Percentiles rank a stretch among this genome's conserved stretches.
These are phyloP conservation scores for Collichthys lucidus DNA, from an alignment of 2,113 vertebrate genomes.

Conservation along the genomic window DNA sequence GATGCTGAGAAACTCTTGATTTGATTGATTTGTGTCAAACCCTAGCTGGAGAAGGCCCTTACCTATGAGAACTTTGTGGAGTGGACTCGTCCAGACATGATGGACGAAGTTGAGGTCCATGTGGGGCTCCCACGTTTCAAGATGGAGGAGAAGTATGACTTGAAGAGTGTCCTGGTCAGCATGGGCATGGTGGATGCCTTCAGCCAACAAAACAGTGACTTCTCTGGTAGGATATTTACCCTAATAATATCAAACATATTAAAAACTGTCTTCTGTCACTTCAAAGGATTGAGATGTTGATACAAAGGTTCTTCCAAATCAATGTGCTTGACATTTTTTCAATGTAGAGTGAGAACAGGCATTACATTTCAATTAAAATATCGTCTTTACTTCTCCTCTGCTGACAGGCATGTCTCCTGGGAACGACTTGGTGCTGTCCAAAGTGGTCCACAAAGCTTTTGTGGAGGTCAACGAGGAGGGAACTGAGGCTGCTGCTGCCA, in stretches of 20 bases:
- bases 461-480: conserved; percentile 93
- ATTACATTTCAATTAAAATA: background rate
- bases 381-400: background rate
- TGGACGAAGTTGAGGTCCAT: conserved; percentile 79
- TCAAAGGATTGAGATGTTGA: background rate
- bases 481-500: conserved; percentile 89
- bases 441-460: conserved; percentile 91
- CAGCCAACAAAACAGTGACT: conserved; percentile 73
- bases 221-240: conserved; percentile 76
- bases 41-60: conserved; percentile 85
- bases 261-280: background rate
- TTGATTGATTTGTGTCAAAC: background rate
- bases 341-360: background rate
- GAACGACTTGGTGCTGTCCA: conserved; percentile 86
- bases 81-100: conserved; percentile 84
- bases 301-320: background rate
- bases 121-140: conserved; percentile 87
- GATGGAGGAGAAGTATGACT: conserved; percentile 85
- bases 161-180: conserved; percentile 79
- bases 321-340: background rate
- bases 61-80: conserved; percentile 85
- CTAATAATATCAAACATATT: background rate
- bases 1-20: background rate
- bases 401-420: conserved; percentile 85
- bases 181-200: conserved; percentile 90